phyloP scores from a whole-genome alignment of 92 coral and sea anemone species.

The Palythoa caribaeorum region DNA sequence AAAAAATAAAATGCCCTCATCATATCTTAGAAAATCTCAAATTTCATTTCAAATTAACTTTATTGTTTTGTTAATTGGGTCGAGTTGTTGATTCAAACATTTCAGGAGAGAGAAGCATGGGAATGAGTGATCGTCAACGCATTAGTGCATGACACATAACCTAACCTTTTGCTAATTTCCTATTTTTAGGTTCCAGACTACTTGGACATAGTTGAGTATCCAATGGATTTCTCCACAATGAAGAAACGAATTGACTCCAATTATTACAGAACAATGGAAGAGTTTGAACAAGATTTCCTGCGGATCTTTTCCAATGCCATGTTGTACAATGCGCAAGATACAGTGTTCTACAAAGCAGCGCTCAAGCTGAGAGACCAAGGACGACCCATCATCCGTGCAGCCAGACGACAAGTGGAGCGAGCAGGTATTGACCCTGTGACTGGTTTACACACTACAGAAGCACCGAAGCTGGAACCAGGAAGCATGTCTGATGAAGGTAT shows the following conservation, averaged over 20 bases:
- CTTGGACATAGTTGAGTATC: conserved; percentile 85
- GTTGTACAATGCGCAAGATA: conserved; percentile 94
- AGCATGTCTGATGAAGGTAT: conserved; percentile 97
- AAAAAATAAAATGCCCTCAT: too few species aligned
- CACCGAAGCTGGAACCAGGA: conserved; percentile 90
- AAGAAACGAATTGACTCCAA: conserved; percentile 87
- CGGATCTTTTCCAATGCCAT: conserved; percentile 85
- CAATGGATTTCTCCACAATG: conserved; percentile 97
- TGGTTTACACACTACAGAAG: conserved; percentile 91
- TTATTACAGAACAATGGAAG: conserved; percentile 89
- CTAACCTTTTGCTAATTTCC: background rate
- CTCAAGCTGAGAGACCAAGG: conserved; percentile 95
- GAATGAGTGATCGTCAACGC: too few species aligned
- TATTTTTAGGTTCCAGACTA: conserved; percentile 86
- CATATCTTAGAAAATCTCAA: too few species aligned
- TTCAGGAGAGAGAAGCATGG: too few species aligned
- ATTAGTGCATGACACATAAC: too few species aligned
- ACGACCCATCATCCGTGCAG: conserved; percentile 89
- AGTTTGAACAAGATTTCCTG: conserved; percentile 95
- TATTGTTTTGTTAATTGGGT: too few species aligned
- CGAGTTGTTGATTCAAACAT: too few species aligned
- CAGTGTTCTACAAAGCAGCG: conserved; percentile 96
- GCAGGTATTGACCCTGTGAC: conserved; percentile 98
- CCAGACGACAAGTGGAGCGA: conserved; percentile 92
- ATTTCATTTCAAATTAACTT: too few species aligned